phyloP scores from a whole-genome alignment of 2,113 vertebrate species.

The Cathartes aura region DNA sequence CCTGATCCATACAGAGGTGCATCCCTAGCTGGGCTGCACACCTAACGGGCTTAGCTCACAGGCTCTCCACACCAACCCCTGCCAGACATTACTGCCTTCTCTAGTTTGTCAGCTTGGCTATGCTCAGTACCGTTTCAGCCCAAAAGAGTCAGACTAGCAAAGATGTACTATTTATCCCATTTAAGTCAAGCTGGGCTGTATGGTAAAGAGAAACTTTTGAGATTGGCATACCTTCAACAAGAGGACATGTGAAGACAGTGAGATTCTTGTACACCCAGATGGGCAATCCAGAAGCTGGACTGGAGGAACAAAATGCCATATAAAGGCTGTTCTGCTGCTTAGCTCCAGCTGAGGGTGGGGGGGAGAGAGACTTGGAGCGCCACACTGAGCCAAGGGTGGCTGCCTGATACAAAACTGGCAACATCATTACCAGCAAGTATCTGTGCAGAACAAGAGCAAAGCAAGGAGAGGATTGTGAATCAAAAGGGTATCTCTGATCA shows the following conservation, averaged over 20 bases:
- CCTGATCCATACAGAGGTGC: accelerated
- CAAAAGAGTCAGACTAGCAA: not conserved
- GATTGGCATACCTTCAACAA: not conserved
- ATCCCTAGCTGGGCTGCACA: not conserved
- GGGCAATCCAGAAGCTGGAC: not conserved
- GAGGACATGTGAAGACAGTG: not conserved
- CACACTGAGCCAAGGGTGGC: not conserved
- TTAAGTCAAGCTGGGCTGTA: not conserved
- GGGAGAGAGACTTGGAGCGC: not conserved
- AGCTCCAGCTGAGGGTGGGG: accelerated
- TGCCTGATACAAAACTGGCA: not conserved
- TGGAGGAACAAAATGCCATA: not conserved
- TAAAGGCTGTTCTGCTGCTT: not conserved
- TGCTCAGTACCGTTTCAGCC: not conserved
- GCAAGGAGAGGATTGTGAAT: not conserved
- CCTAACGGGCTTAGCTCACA: not conserved
- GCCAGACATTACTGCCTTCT: not conserved
- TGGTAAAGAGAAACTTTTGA: not conserved
- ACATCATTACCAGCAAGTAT: not conserved
- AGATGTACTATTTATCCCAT: not conserved
- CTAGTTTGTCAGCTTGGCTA: not conserved
- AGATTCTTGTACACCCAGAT: not conserved
- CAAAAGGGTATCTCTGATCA: not conserved
- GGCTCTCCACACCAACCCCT: not conserved
- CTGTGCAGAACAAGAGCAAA: not conserved